Evolutionary conservation across 1,140 invertebrate genomes (phyloP).

Genomic region (Heliconius melpomene): DNA sequence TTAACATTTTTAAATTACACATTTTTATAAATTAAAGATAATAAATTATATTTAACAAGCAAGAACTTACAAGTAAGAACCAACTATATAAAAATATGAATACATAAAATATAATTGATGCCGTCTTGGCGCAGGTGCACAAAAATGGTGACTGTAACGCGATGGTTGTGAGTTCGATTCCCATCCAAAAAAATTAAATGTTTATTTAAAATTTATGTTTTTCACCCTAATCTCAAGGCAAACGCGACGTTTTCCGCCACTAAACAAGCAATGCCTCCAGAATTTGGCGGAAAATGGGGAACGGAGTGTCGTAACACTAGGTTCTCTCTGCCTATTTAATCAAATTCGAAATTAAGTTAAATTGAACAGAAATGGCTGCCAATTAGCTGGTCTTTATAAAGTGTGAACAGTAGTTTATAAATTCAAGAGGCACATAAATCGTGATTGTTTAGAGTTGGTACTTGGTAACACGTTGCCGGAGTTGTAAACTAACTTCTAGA

Average conservation of each 20-base stretch:
- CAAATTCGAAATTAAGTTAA: neutral
- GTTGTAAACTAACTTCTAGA: conserved; percentile 1
- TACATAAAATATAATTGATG: neutral
- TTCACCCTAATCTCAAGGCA: no score
- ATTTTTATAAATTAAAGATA: neutral
- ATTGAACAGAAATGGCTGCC: neutral
- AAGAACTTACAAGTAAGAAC: neutral
- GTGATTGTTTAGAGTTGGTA: neutral
- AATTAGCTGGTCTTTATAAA: neutral
- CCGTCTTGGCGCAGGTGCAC: no score
- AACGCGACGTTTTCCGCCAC: no score
- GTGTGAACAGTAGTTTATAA: conserved; percentile 14
- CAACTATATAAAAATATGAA: neutral
- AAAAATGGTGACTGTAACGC: no score
- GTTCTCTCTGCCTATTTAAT: no score
- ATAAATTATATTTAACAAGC: conserved; percentile 1
- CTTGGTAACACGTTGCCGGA: neutral
- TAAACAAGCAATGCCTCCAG: no score
- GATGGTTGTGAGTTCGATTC: no score
- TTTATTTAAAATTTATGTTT: no score
- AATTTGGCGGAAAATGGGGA: no score
- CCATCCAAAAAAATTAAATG: no score
- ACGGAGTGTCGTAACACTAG: no score
- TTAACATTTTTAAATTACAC: neutral
- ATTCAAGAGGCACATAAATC: conserved; percentile 9